phyloP scores from a whole-genome alignment of 1,140 invertebrate genomes.

The Chrysoperla carnea region DNA sequence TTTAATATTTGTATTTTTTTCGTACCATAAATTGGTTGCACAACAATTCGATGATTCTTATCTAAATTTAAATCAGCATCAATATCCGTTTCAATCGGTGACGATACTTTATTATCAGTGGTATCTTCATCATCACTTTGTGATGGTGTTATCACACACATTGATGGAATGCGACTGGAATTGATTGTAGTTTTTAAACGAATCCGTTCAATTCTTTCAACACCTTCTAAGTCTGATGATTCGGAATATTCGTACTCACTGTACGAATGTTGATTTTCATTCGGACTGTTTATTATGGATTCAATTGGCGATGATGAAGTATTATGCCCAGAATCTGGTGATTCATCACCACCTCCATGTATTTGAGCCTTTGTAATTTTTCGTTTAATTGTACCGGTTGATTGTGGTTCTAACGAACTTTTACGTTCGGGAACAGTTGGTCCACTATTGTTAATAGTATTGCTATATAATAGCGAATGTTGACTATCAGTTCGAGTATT shows the following conservation, averaged over 20 bases:
- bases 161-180: conserved; percentile 72
- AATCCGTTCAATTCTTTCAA: conserved; percentile 68
- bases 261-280: conserved; percentile 38
- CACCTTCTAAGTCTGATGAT: conserved; percentile 67
- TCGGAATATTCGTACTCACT: conserved; percentile 61
- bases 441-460: conserved; percentile 16
- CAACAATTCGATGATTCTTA: background rate
- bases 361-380: conserved; percentile 38
- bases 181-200: conserved; percentile 73
- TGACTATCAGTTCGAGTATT: conserved; percentile 22
- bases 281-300: conserved; percentile 40
- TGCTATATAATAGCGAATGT: conserved; percentile 23
- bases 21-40: no score
- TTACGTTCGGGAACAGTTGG: conserved; percentile 60
- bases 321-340: conserved; percentile 62
- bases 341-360: conserved; percentile 42
- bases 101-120: background rate
- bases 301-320: conserved; percentile 65
- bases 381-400: conserved; percentile 35
- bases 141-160: conserved; percentile 80
- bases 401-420: conserved; percentile 37
- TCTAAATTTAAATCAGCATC: background rate
- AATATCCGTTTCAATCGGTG: conserved; percentile 4
- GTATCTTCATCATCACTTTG: conserved; percentile 69
- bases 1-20: no score